Percentiles rank a stretch among this genome's conserved stretches.
phyloP scores from a whole-genome alignment of 2,797 vertebrate genomes.

The Mus minutoides region DNA sequence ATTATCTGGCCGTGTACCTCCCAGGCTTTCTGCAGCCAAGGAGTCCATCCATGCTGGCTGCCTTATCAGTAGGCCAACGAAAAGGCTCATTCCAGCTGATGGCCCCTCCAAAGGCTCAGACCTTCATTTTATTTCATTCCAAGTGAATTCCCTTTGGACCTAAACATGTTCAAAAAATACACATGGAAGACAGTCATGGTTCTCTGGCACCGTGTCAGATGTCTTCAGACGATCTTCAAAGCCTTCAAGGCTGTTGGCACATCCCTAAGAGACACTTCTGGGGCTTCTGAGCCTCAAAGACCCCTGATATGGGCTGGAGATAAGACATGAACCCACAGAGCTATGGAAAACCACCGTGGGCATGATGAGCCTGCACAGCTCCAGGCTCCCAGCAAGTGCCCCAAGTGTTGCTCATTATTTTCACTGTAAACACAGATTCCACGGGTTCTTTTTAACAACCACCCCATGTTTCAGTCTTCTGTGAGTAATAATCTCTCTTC shows the following conservation, averaged over 20 bases:
- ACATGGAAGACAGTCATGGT: neutral
- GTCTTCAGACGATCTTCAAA: constrained; percentile 7
- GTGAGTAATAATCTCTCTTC: neutral
- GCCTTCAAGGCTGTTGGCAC: constrained; percentile 1
- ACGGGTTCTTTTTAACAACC: neutral
- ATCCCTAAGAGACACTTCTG: neutral
- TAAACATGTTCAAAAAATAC: neutral
- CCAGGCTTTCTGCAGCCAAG: constrained; percentile 15
- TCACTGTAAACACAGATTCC: neutral
- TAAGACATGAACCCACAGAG: neutral
- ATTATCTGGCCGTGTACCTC: constrained; percentile 69
- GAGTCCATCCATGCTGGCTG: constrained; percentile 48
- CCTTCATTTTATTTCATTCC: constrained; percentile 37
- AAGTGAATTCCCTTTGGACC: constrained; percentile 29
- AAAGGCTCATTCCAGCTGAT: neutral
- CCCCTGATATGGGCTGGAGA: neutral
- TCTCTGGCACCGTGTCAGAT: neutral
- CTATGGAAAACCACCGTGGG: neutral
- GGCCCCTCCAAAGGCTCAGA: neutral
- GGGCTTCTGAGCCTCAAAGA: neutral
- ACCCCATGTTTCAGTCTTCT: neutral
- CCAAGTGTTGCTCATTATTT: neutral
- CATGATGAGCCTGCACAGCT: too few relatives aligned
- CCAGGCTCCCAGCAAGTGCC: neutral
- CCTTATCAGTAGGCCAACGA: constrained; percentile 59